Evolutionary conservation across 1,140 invertebrate genomes (phyloP).

Genomic region (Drosophila orosa): DNA sequence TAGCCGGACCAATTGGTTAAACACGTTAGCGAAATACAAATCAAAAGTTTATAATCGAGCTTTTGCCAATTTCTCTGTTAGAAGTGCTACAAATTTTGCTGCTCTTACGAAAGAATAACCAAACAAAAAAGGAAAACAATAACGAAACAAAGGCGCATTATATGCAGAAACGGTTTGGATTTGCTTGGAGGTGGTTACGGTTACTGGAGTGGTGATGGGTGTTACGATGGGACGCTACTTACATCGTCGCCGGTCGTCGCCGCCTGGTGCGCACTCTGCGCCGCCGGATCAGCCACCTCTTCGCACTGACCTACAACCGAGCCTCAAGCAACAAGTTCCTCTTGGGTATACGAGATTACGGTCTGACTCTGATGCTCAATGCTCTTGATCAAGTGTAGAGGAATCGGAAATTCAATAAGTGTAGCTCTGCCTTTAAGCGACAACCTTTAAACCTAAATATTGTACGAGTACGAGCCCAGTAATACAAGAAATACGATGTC

Average conservation of each 20-base stretch:
- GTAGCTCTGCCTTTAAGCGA: slow-evolving; percentile 10
- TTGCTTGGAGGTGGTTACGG: slow-evolving; percentile 45
- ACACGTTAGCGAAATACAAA: slow-evolving; percentile 53
- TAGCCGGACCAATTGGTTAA: slow-evolving; percentile 64
- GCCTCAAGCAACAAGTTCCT: slow-evolving; percentile 70
- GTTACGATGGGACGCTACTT: slow-evolving; percentile 68
- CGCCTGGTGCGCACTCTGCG: slow-evolving; percentile 73
- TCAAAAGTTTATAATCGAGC: slow-evolving; percentile 16
- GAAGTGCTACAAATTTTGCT: slow-evolving; percentile 41
- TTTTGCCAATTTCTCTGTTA: slow-evolving; percentile 50
- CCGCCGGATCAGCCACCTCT: slow-evolving; percentile 76
- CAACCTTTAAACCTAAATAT: slow-evolving; percentile 8
- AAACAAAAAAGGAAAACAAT: slow-evolving; percentile 31
- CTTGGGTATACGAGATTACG: slow-evolving; percentile 41
- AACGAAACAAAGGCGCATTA: slow-evolving; percentile 24
- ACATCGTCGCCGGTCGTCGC: slow-evolving; percentile 75
- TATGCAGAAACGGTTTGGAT: slow-evolving; percentile 29
- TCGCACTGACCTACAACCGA: slow-evolving; percentile 66
- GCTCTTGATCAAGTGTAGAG: slow-evolving; percentile 28
- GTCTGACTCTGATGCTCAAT: slow-evolving; percentile 29
- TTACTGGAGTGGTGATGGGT: slow-evolving; percentile 47
- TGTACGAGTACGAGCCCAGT: neutral
- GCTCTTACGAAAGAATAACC: slow-evolving; percentile 19
- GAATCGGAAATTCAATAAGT: slow-evolving; percentile 22
- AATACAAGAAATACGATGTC: slow-evolving; percentile 5